phyloP scores from a whole-genome alignment of 2,797 vertebrate species.

The Brotula barbata region DNA sequence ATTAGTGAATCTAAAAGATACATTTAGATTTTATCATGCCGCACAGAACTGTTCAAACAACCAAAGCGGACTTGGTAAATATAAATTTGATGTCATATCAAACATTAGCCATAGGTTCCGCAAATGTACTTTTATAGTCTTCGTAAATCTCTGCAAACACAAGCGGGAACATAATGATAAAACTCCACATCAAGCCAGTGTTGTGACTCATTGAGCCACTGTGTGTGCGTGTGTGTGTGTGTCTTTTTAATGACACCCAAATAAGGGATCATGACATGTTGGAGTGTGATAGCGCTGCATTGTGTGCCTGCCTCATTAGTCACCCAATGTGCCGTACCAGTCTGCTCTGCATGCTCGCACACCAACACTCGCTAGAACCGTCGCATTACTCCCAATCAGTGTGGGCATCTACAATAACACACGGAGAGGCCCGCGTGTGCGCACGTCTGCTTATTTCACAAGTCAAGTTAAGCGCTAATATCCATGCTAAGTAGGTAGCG shows the following conservation, averaged over 20 bases:
- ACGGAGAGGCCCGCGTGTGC: slow-evolving; percentile 3
- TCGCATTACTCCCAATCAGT: slow-evolving; percentile 14
- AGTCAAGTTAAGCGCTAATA: slow-evolving; percentile 9
- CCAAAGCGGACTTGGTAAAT: too few species aligned
- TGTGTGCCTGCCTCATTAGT: slow-evolving; percentile 51
- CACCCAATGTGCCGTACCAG: slow-evolving; percentile 39
- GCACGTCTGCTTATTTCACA: slow-evolving; percentile 2
- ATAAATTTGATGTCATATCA: too few species aligned
- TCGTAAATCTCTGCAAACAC: too few species aligned
- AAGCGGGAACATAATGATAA: too few species aligned
- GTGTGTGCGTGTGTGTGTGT: background rate
- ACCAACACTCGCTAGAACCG: background rate
- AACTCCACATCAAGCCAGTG: too few species aligned
- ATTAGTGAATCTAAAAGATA: too few species aligned
- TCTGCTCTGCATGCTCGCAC: slow-evolving; percentile 12
- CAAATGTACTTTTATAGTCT: too few species aligned
- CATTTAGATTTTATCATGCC: too few species aligned
- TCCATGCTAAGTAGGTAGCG: slow-evolving; percentile 1
- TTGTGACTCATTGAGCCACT: background rate
- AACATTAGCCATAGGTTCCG: too few species aligned
- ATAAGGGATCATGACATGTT: slow-evolving; percentile 52
- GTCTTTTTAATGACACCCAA: slow-evolving; percentile 32
- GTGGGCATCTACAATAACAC: slow-evolving; percentile 13
- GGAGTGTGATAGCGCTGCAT: slow-evolving; percentile 29
- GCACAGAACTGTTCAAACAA: too few species aligned